Evolutionary conservation across 2,113 vertebrate genomes (phyloP).

Genomic region (Bujurquina vittata): DNA sequence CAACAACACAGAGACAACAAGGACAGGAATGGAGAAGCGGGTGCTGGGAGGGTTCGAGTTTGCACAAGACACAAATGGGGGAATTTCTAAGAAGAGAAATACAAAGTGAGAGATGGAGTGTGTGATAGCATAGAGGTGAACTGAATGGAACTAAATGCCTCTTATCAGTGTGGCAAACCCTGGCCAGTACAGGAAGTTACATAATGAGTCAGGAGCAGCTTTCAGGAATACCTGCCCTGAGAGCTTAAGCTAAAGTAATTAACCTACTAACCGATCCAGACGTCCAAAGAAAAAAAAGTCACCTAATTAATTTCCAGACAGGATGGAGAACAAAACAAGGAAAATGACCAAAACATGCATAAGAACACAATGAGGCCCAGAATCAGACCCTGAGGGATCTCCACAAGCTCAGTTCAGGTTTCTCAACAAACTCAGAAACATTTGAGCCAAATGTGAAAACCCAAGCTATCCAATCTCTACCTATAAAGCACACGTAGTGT

Average conservation of each 20-base stretch:
- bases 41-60: slow-evolving; percentile 16
- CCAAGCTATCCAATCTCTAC: background rate
- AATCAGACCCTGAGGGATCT: background rate
- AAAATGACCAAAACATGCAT: background rate
- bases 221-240: slow-evolving; percentile 3
- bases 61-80: background rate
- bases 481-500: background rate
- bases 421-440: background rate
- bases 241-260: background rate
- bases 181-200: slow-evolving; percentile 22
- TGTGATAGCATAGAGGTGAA: slow-evolving; percentile 31
- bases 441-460: background rate
- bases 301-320: background rate
- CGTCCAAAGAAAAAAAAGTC: background rate
- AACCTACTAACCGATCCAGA: background rate
- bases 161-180: slow-evolving; percentile 60
- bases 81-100: slow-evolving; percentile 17
- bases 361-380: background rate
- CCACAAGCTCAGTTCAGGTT: background rate
- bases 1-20: slow-evolving; percentile 51
- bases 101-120: background rate
- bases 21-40: slow-evolving; percentile 6
- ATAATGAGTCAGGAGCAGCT: background rate
- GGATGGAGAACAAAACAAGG: background rate
- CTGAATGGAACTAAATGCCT: slow-evolving; percentile 11